phyloP scores from a whole-genome alignment of 2,888 invertebrate genomes.

The Troilus luridus region DNA sequence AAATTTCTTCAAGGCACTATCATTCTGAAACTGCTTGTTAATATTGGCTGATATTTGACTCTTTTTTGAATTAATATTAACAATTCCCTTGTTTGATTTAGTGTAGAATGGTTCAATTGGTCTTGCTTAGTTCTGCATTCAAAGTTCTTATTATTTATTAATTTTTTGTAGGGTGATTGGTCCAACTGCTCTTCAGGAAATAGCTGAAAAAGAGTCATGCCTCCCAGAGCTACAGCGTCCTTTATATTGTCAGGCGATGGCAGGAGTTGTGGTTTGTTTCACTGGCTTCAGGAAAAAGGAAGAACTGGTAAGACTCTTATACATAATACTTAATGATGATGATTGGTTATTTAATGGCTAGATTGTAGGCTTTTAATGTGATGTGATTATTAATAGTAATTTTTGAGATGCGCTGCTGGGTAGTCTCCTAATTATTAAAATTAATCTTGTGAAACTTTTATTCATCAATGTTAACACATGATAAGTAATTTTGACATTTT shows the following conservation, averaged over 20 bases:
- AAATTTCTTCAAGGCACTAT: no score
- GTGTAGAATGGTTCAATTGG: no score
- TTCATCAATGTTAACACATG: no score
- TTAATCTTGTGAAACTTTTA: no score
- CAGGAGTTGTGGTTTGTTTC: conserved; percentile 90
- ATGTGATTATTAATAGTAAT: background rate
- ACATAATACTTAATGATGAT: background rate
- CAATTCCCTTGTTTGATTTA: no score
- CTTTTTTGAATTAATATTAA: no score
- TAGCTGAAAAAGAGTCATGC: conserved; percentile 79
- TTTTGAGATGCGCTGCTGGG: no score
- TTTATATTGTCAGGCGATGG: conserved; percentile 90
- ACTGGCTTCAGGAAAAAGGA: conserved; percentile 92
- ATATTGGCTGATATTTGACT: no score
- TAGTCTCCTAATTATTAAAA: no score
- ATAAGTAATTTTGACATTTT: no score
- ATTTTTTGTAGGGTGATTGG: conserved; percentile 78
- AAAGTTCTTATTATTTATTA: conserved; percentile 43
- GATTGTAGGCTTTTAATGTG: background rate
- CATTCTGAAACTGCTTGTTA: no score
- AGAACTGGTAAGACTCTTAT: conserved; percentile 81
- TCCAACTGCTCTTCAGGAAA: conserved; percentile 83
- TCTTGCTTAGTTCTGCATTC: background rate
- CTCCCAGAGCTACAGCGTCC: conserved; percentile 82
- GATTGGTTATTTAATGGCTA: background rate